Conservation (phyloP, 2,113 vertebrate species). For the Loxodonta africana region DNA sequence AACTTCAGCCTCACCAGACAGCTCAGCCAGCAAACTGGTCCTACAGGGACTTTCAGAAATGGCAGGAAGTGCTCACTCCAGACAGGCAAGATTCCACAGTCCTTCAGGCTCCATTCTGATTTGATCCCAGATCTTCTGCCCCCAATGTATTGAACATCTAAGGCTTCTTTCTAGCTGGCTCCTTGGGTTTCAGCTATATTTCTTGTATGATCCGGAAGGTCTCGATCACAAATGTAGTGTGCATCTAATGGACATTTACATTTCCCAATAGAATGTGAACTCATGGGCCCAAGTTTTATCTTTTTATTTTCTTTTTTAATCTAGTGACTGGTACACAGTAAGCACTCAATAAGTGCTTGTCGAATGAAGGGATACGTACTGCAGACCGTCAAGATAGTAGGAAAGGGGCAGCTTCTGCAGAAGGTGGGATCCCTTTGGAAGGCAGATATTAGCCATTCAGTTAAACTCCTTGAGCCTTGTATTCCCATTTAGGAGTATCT, state of each 20-base stretch:
- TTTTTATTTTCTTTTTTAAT: background rate
- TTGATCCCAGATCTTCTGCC: background rate
- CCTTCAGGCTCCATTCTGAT: background rate
- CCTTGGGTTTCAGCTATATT: background rate
- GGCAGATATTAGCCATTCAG: background rate
- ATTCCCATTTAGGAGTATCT: background rate
- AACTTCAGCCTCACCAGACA: background rate
- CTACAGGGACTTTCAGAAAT: background rate
- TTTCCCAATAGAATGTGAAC: background rate
- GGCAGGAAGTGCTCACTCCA: background rate
- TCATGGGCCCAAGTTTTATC: background rate
- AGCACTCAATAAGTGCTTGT: background rate
- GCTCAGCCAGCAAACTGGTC: background rate
- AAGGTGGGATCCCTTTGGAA: background rate
- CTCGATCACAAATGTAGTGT: background rate
- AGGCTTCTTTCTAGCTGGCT: background rate
- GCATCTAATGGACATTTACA: background rate
- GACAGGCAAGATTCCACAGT: background rate
- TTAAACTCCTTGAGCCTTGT: background rate
- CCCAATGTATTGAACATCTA: background rate
- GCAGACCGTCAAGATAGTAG: background rate
- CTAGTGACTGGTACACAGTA: background rate
- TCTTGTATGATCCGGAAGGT: slow-evolving; percentile 29
- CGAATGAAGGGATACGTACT: background rate
- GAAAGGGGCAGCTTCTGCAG: background rate